Base-by-base conservation (phyloP, 2,888 invertebrate species). In the Cyclophora punctaria region DNA sequence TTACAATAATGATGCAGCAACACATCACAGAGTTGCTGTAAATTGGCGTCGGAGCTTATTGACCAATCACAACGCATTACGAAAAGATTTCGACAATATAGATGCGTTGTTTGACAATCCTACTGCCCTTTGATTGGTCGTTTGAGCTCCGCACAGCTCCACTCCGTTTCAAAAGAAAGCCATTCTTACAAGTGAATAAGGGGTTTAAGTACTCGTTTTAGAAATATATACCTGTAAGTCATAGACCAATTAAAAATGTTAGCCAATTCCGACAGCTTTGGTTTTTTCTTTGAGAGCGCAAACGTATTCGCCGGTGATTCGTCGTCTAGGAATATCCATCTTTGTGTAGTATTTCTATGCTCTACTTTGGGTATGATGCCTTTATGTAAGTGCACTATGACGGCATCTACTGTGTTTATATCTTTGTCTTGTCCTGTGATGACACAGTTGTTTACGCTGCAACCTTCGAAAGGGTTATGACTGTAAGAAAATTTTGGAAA, bases 231-330 rank as follows among this genome's bases (percentile, higher is more conserved):
- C 90, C 90, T 86, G 67, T 91, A 93, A 2, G 90, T 90, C 92
- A 93, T 92, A 0, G 93, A 92, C 93, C 93, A 93, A 68, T 93
- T 93, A 64, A 93, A 95, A n/a, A 92, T 56, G 7, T 90, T 88
- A 54, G 91, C 85, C 59, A 91, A 89, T 35, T 87, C 72, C 2
- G 69, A 63, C 7, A 75, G 48, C 2, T 87, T 64, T 1, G 82
- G 78, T 42, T 68, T 69, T 5, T 61, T 62, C 4, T 66, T 66
- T 0, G 81, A 63, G 42, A 83, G 59, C 0, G 90, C 65, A 64
- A 93, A 93, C 0, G 91, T 89, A 60, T 93, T 80, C 5, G 68
- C 66, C 0, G 94, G 93, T 20, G 93, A 91, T 74, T 94, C 94
- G 60, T 94, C 94, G 0, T 90, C 92, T 50, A 93, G 72, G 60